Conservation (phyloP, 2,888 invertebrate species). For the Antitype chi region DNA sequence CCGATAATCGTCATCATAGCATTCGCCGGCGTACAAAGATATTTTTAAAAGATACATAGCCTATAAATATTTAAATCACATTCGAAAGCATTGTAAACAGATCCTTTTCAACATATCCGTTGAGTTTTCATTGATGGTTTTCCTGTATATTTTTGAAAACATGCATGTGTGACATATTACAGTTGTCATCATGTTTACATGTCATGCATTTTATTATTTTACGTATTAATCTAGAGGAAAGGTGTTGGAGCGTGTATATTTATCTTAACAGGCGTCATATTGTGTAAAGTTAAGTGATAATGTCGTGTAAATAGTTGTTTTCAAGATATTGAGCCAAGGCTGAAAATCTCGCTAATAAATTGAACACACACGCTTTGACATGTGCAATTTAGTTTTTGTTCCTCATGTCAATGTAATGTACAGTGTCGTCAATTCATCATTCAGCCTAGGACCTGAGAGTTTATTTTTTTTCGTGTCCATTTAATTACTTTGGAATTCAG, state of each 20-base stretch:
- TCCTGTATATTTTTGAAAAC: slow-evolving; percentile 59
- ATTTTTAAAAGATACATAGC: slow-evolving; percentile 67
- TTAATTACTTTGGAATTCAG: not conserved
- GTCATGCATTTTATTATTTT: slow-evolving; percentile 62
- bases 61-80: slow-evolving; percentile 68
- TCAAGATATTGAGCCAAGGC: slow-evolving; percentile 46
- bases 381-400: slow-evolving; percentile 58
- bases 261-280: slow-evolving; percentile 55
- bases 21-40: slow-evolving; percentile 79
- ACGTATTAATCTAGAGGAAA: slow-evolving; percentile 48
- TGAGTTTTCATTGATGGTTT: slow-evolving; percentile 74
- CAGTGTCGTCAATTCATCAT: slow-evolving; percentile 41
- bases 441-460: slow-evolving; percentile 32
- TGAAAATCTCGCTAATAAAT: slow-evolving; percentile 20
- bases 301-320: slow-evolving; percentile 55
- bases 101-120: slow-evolving; percentile 64
- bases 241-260: slow-evolving; percentile 42
- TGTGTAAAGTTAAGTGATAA: slow-evolving; percentile 66
- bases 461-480: not conserved
- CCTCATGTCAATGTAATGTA: slow-evolving; percentile 26
- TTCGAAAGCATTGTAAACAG: slow-evolving; percentile 69
- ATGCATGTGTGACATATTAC: slow-evolving; percentile 58
- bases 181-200: slow-evolving; percentile 70
- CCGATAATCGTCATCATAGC: slow-evolving; percentile 71
- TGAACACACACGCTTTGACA: slow-evolving; percentile 57